These are phyloP conservation scores for Chaetoderma sp. DNA, from an alignment of 2,888 invertebrate species.

Conservation along the genomic window DNA sequence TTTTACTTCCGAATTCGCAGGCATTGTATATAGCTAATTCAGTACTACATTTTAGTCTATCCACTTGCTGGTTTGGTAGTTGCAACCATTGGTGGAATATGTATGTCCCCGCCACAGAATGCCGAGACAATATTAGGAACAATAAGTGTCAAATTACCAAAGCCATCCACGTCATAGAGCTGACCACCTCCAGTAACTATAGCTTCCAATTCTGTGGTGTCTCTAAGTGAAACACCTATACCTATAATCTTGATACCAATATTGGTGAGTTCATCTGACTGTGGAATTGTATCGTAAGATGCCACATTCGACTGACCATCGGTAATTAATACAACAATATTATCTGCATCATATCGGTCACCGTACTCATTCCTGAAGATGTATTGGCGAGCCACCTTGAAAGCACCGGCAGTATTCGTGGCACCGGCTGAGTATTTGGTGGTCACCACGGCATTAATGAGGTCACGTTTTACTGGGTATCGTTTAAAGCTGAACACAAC, in stretches of 20 bases:
- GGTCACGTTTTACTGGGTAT: constrained; percentile 44
- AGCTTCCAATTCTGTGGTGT: constrained; percentile 42
- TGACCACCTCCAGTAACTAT: too few relatives aligned
- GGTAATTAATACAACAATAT: constrained; percentile 56
- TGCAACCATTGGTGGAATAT: too few relatives aligned
- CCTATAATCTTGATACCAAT: constrained; percentile 53
- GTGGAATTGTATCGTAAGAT: constrained; percentile 49
- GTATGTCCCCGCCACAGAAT: too few relatives aligned
- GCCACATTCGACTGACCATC: constrained; percentile 60
- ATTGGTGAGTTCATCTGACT: constrained; percentile 48
- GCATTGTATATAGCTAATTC: too few relatives aligned
- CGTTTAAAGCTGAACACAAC: constrained; percentile 55
- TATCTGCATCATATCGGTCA: constrained; percentile 47
- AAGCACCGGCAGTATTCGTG: constrained; percentile 61
- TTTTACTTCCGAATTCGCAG: too few relatives aligned
- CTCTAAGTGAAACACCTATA: constrained; percentile 49
- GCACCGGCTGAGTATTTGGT: constrained; percentile 58
- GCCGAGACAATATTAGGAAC: too few relatives aligned
- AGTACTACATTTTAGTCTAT: too few relatives aligned
- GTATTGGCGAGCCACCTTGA: constrained; percentile 46
- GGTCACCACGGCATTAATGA: constrained; percentile 57
- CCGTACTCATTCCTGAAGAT: constrained; percentile 46
- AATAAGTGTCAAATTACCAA: too few relatives aligned
- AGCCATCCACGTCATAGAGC: too few relatives aligned
- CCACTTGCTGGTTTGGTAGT: too few relatives aligned